phyloP scores from a whole-genome alignment of 2,888 invertebrate genomes.

The Crepidodera aurea region DNA sequence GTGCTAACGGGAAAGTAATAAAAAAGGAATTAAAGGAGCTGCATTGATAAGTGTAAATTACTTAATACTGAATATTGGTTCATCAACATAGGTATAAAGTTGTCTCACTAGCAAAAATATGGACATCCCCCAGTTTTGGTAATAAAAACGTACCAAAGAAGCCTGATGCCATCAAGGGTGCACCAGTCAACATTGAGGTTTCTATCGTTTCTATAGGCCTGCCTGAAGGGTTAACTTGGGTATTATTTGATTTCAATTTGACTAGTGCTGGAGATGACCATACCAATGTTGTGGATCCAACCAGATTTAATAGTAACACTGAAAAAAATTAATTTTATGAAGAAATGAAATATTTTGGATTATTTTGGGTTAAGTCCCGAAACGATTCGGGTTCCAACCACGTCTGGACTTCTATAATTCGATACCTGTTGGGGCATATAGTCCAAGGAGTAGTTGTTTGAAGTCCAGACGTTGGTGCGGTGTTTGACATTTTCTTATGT shows the following conservation, averaged over 20 bases:
- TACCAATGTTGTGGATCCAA: not conserved
- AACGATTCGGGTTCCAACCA: no score
- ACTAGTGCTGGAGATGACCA: conserved; percentile 10
- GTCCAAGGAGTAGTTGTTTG: no score
- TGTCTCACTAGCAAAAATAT: not conserved
- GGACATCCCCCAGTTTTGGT: not conserved
- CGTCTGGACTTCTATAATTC: no score
- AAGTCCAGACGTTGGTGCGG: no score
- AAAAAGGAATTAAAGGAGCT: conserved; percentile 1
- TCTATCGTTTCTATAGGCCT: not conserved
- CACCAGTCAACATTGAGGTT: not conserved
- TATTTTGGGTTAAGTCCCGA: no score
- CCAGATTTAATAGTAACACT: not conserved
- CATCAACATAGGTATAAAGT: not conserved
- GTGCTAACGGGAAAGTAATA: not conserved
- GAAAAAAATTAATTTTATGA: not conserved
- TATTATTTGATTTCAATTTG: not conserved
- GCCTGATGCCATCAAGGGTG: not conserved
- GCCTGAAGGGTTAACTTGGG: conserved; percentile 5
- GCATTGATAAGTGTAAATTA: conserved; percentile 13
- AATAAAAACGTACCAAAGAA: not conserved
- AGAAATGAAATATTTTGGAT: no score
- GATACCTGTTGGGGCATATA: no score
- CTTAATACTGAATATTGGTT: not conserved
- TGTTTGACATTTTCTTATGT: no score